These are phyloP conservation scores for Salmo trutta DNA, from an alignment of 2,797 vertebrate genomes.

Conservation along the genomic window DNA sequence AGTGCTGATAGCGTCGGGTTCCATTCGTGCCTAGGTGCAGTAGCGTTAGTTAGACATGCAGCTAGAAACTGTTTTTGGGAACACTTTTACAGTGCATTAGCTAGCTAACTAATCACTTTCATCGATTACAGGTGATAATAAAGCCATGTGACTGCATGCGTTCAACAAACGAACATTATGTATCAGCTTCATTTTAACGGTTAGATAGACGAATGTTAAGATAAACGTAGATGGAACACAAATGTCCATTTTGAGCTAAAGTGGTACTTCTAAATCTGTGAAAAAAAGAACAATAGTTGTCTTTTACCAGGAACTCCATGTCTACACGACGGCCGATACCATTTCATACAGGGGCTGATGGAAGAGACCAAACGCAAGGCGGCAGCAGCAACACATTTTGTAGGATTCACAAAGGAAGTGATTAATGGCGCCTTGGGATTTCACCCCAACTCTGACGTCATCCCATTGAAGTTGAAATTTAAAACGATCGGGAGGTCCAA, in stretches of 20 bases:
- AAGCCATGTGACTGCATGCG: neutral
- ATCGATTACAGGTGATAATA: neutral
- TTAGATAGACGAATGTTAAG: neutral
- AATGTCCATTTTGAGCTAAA: neutral
- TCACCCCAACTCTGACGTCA: no score
- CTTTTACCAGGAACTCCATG: slow-evolving; percentile 39
- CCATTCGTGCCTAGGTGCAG: slow-evolving; percentile 38
- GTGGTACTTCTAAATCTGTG: neutral
- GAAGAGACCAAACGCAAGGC: neutral
- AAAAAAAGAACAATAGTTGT: neutral
- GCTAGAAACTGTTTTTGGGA: neutral
- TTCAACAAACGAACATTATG: neutral
- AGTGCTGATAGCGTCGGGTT: slow-evolving; percentile 49
- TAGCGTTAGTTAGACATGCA: neutral
- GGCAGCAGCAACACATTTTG: neutral
- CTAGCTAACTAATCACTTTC: neutral
- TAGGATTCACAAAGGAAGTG: neutral
- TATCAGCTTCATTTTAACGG: neutral
- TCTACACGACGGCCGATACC: slow-evolving; percentile 23
- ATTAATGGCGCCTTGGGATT: no score
- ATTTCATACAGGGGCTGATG: slow-evolving; percentile 11
- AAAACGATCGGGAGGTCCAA: no score
- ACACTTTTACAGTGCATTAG: neutral
- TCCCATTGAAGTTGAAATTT: no score
- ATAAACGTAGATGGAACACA: neutral